Base-by-base conservation (phyloP, 64 coral and sea anemone genomes). In the Dendronephthya gigantea region DNA sequence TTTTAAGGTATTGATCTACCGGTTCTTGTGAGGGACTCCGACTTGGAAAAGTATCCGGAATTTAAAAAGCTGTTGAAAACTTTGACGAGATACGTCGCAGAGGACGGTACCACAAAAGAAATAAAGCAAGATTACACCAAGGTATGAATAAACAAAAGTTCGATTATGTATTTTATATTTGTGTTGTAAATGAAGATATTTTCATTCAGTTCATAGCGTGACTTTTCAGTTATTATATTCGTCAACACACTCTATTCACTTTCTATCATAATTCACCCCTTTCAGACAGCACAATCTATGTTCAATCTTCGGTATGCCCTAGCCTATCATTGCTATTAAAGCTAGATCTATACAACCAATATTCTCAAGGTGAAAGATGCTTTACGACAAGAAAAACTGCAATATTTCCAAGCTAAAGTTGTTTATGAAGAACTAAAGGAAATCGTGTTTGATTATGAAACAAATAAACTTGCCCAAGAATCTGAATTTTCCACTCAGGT, bases 11-110 rank as follows among this genome's bases (percentile, higher is more conserved):
- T 37, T 31, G 84, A 41, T 23, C 84, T 98, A 51, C 90, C 95
- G 3, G 47, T 91, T 31, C 82, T 87, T 85, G 25, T 98, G 41
- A 87, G 87, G 7, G 9, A 92, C n/a, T 85, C 37, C 0, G 90
- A 98, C 82, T 50, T 98, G 3, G 79, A 98, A 47, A 86, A 93
- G 30, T 89, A 98, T 85, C 90, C 92, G 85, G 95, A 98, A 39
- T 98, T 98, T 88, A 59, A 72, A 23, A 93, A 98, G 86, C 68
- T 98, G 33, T 58, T 98, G 85, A 50, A 31, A 15, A 70, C 70
- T 41, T 35, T 98, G 49, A 82, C 88, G 82, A 93, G 87, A 70
- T 49, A 93, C 68, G 40, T 98, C 31, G 87, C 47, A 81, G 85
- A 93, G 19, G 87, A 89, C 84, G 92, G 92, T 31, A 91, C 81